A percentile compares a stretch with the other conserved stretches of the same genome.
phyloP scores from a whole-genome alignment of 1,140 invertebrate genomes.

The Pollicipes pollicipes region DNA sequence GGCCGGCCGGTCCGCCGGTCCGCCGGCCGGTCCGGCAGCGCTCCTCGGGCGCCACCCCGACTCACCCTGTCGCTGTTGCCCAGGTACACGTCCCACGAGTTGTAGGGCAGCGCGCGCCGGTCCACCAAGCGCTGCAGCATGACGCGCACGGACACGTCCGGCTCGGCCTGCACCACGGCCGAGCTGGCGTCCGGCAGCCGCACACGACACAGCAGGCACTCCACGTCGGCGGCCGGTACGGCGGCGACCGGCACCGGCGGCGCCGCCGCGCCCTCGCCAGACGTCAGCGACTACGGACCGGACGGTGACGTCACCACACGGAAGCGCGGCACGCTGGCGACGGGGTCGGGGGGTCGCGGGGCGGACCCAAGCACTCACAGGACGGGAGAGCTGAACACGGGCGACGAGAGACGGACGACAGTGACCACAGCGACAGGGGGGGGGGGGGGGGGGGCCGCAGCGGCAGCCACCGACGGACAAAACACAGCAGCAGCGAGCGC shows the following conservation, averaged over 20 bases:
- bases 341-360: too few species aligned
- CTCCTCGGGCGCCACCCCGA: background rate
- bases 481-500: too few species aligned
- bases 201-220: constrained; percentile 50
- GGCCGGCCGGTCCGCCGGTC: too few species aligned
- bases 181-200: constrained; percentile 77
- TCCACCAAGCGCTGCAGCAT: constrained; percentile 64
- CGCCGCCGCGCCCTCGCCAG: background rate
- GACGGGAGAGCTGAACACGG: too few species aligned
- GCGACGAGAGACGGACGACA: too few species aligned
- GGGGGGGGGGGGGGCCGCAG: too few species aligned
- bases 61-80: constrained; percentile 42
- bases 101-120: constrained; percentile 55
- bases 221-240: background rate
- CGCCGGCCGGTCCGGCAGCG: background rate
- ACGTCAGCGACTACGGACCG: too few species aligned
- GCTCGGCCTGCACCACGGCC: constrained; percentile 62
- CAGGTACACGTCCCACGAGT: constrained; percentile 53
- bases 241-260: background rate
- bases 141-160: constrained; percentile 50
- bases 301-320: too few species aligned
- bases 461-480: too few species aligned
- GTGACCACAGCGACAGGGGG: too few species aligned
- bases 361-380: too few species aligned
- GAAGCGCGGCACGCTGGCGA: too few species aligned